Conservation (phyloP, 1,140 invertebrate genomes). For the Metopolophium dirhodum region DNA sequence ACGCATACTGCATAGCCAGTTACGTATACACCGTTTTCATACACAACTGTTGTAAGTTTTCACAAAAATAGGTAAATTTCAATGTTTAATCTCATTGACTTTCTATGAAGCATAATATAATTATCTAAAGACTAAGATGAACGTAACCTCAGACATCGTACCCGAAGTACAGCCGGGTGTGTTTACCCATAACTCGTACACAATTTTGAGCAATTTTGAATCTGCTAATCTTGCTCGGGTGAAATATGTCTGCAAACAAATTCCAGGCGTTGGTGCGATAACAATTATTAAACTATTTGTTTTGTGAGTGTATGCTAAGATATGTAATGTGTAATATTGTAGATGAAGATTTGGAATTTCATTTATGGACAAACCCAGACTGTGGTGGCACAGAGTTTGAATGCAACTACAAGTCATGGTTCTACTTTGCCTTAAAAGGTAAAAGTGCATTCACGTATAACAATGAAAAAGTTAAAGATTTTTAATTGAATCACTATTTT, state of each 20-base stretch:
- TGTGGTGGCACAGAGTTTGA: slow-evolving; percentile 87
- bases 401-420: slow-evolving; percentile 92
- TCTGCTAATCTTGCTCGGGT: slow-evolving; percentile 40
- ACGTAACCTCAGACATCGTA: not conserved
- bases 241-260: slow-evolving; percentile 26
- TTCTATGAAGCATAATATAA: not conserved
- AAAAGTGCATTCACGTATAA: slow-evolving; percentile 50
- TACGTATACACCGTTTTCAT: not conserved
- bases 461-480: not conserved
- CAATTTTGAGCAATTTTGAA: slow-evolving; percentile 49
- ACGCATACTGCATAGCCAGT: not conserved
- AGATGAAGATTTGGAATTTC: slow-evolving; percentile 71
- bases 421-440: slow-evolving; percentile 86
- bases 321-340: slow-evolving; percentile 36
- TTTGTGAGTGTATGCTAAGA: slow-evolving; percentile 25
- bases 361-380: slow-evolving; percentile 89
- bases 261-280: slow-evolving; percentile 41
- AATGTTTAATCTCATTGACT: not conserved
- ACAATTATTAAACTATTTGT: not conserved
- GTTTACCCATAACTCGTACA: not conserved
- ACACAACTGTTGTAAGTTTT: slow-evolving; percentile 35
- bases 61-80: slow-evolving; percentile 23
- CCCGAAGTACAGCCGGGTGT: slow-evolving; percentile 34
- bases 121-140: slow-evolving; percentile 12
- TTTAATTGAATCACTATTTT: slow-evolving; percentile 57